Base-by-base conservation (phyloP, 2,797 vertebrate species). In the Falco biarmicus region DNA sequence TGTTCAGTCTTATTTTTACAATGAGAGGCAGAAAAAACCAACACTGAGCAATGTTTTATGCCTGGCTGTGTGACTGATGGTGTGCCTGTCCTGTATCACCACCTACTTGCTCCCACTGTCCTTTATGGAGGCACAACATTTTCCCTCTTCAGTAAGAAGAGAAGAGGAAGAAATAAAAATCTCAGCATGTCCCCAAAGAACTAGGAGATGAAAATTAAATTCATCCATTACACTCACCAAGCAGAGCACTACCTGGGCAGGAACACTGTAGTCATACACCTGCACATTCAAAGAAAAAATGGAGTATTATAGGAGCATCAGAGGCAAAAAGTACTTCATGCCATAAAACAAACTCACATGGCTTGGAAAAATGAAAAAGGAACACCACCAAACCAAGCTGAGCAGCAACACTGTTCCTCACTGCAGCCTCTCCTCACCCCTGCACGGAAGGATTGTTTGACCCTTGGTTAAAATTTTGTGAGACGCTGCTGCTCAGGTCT, bases 171-270 rank as follows among this genome's bases (percentile, higher is more conserved):
- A 84, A 74, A 78, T 68, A 47, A 94, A 88, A 93, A 84, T 66
- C 82, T 89, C 89, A 75, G 65, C 79, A 32, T 4, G 26, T 63
- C 82, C 68, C 79, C 61, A 61, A 25, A 89, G 65, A 93, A 75
- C 61, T 48, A 85, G 54, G 57, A 92, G 71, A 80, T 47, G n/a
- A 80, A 95, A 92, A 96, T 91, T 66, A 94, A 94, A 92, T 71
- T 75, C 85, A 92, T 95, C 89, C 81, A 63, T 83, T 87, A 70
- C 50, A 91, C 91, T 94, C 75, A 91, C 84, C 76, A 9, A 85
- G 73, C 68, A 81, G 68, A 47, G 84, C 0, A 31, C 87, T 64
- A 84, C 65, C 92, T 78, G 87, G 89, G 76, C 96, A 93, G 82
- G 71, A 93, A 60, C 9, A 11, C 71, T 31, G 64, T 2, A 90